phyloP scores from a whole-genome alignment of 2,113 vertebrate genomes.

The Eudyptes chrysolophus region DNA sequence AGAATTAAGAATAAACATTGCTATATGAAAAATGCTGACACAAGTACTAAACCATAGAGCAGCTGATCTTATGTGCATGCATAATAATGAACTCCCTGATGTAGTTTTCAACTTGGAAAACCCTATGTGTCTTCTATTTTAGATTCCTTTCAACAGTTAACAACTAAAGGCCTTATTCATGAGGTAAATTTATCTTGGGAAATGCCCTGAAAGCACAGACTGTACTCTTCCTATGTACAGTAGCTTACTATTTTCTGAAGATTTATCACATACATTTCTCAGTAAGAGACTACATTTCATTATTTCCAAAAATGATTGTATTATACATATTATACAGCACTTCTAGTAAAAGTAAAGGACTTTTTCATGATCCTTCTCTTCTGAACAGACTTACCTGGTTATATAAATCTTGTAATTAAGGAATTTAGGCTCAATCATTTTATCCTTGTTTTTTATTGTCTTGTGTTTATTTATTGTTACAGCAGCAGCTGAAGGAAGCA shows the following conservation, averaged over 20 bases:
- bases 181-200: constrained; percentile 62
- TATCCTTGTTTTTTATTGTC: neutral
- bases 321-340: neutral
- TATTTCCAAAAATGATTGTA: neutral
- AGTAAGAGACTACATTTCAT: neutral
- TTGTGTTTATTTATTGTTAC: constrained; percentile 3
- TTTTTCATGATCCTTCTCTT: neutral
- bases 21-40: neutral
- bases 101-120: constrained; percentile 29
- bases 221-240: constrained; percentile 43
- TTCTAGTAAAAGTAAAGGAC: neutral
- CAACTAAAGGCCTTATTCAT: constrained; percentile 50
- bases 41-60: neutral
- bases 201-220: constrained; percentile 61
- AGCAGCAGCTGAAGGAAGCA: constrained; percentile 40
- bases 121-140: neutral
- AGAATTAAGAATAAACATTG: constrained; percentile 17
- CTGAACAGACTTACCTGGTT: neutral
- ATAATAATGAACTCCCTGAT: constrained; percentile 1
- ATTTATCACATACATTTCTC: constrained; percentile 58
- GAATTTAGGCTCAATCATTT: neutral
- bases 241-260: constrained; percentile 37
- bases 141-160: constrained; percentile 44
- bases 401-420: neutral
- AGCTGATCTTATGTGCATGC: neutral